A percentile compares a stretch with the other conserved stretches of the same genome.
Conservation (phyloP, 1,140 invertebrate species). For the Oncopodura yosiiana region DNA sequence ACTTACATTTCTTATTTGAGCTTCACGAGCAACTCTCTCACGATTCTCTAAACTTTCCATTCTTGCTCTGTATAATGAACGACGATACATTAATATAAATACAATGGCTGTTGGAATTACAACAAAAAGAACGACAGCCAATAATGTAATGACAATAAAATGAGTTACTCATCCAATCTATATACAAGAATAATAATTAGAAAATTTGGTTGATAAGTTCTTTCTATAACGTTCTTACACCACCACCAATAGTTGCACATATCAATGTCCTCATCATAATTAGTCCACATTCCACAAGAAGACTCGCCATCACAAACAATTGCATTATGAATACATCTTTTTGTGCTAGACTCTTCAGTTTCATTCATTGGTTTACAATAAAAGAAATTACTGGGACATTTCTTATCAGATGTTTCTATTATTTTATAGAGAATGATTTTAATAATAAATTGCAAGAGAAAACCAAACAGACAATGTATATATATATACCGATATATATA, state of each 20-base stretch:
- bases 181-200: background rate
- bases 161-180: background rate
- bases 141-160: conserved; percentile 1
- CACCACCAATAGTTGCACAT: background rate
- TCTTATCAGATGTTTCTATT: no score
- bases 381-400: no score
- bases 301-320: conserved; percentile 9
- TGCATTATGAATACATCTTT: conserved; percentile 2
- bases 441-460: no score
- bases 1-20: background rate
- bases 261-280: conserved; percentile 9
- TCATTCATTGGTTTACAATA: no score
- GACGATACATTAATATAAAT: conserved; percentile 14
- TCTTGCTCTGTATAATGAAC: background rate
- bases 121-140: conserved; percentile 15
- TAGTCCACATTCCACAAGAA: background rate
- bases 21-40: background rate
- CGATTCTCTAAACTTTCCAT: background rate
- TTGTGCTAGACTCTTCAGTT: conserved; percentile 12
- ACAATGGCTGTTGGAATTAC: conserved; percentile 16
- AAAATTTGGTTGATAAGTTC: no score
- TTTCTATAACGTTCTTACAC: background rate
- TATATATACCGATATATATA: no score
- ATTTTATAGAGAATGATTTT: no score
- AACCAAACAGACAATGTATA: no score